These are phyloP conservation scores for Apoda limacodes DNA, from an alignment of 2,888 invertebrate species.

Conservation along the genomic window DNA sequence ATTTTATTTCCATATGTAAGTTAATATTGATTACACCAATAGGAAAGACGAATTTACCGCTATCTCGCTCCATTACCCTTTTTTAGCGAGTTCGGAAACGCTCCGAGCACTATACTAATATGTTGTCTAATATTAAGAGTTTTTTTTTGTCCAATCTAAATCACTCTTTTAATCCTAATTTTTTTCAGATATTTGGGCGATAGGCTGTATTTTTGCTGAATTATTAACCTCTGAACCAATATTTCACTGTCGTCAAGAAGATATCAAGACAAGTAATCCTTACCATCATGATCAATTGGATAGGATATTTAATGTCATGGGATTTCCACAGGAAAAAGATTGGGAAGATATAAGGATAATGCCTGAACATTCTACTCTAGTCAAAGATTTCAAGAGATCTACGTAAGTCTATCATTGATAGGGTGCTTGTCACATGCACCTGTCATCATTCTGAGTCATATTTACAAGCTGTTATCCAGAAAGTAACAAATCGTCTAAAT, in stretches of 20 bases:
- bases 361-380: slow-evolving; percentile 97
- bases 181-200: slow-evolving; percentile 95
- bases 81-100: too few species aligned
- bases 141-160: too few species aligned
- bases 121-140: too few species aligned
- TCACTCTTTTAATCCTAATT: too few species aligned
- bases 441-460: neutral
- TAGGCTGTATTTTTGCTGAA: slow-evolving; percentile 99
- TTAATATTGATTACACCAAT: too few species aligned
- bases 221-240: slow-evolving; percentile 99
- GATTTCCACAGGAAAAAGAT: slow-evolving; percentile 96
- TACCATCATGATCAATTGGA: slow-evolving; percentile 99
- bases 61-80: too few species aligned
- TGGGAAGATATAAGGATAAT: slow-evolving; percentile 99
- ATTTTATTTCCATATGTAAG: too few species aligned
- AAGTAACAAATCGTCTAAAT: neutral
- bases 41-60: too few species aligned
- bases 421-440: neutral
- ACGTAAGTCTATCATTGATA: slow-evolving; percentile 75
- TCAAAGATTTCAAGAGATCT: slow-evolving; percentile 95
- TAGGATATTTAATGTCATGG: slow-evolving; percentile 99
- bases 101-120: too few species aligned
- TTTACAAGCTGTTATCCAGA: neutral
- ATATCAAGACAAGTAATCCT: slow-evolving; percentile 99
- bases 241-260: slow-evolving; percentile 99